These are phyloP conservation scores for Octomys mimax DNA, from an alignment of 2,797 vertebrate genomes.

Conservation along the genomic window DNA sequence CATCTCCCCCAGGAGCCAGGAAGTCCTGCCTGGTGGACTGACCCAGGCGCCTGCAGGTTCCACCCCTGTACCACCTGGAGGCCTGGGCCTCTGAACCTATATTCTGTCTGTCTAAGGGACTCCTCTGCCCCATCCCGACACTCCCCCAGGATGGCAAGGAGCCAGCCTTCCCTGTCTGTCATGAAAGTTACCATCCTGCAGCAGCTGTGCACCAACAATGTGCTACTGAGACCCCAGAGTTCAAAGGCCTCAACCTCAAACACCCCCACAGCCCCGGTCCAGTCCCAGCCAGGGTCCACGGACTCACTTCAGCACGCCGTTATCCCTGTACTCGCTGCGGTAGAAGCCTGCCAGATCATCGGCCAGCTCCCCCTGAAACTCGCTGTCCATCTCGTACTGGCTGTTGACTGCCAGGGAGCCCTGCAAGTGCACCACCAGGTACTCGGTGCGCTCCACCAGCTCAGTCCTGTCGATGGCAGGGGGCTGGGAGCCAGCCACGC, in stretches of 20 bases:
- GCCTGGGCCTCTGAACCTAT: background rate
- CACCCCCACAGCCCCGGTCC: background rate
- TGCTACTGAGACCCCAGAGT: background rate
- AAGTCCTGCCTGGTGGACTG: too few relatives aligned
- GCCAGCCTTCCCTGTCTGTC: fast-evolving
- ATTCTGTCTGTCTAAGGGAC: background rate
- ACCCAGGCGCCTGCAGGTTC: background rate
- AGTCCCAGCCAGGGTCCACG: background rate
- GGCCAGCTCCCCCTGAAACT: conserved; percentile 92
- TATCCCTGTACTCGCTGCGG: conserved; percentile 93
- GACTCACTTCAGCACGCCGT: conserved; percentile 88
- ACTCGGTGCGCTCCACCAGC: conserved; percentile 90
- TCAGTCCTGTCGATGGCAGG: conserved; percentile 84
- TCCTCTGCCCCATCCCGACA: background rate
- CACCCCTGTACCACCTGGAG: background rate
- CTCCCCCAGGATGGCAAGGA: fast-evolving
- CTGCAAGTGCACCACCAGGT: conserved; percentile 91
- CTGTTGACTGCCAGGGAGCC: conserved; percentile 69
- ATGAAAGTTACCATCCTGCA: fast-evolving
- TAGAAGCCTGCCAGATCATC: conserved; percentile 96
- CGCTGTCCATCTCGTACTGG: conserved; percentile 89
- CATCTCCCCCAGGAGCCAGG: fast-evolving
- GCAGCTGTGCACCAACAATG: background rate
- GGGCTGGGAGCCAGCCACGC: fast-evolving
- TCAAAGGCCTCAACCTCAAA: background rate